Evolutionary conservation across 1,140 invertebrate genomes (phyloP).

Genomic region (Drosophila fuyamai): DNA sequence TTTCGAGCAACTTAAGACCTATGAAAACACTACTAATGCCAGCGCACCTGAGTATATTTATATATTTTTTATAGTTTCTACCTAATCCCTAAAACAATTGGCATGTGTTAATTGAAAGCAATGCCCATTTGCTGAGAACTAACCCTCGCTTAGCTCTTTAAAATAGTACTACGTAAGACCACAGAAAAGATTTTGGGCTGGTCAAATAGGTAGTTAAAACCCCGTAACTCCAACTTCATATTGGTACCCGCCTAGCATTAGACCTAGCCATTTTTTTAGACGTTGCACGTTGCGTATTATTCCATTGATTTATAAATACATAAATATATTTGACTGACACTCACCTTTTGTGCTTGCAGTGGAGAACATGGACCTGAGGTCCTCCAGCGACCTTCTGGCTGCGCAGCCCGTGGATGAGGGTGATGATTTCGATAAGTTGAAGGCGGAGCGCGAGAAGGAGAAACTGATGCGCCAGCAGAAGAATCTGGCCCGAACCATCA

Average conservation of each 20-base stretch:
- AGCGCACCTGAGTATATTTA: conserved; percentile 10
- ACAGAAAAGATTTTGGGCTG: conserved; percentile 9
- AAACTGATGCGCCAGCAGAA: conserved; percentile 84
- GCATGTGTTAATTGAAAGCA: conserved; percentile 41
- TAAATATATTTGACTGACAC: not conserved
- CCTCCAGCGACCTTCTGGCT: conserved; percentile 60
- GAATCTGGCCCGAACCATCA: conserved; percentile 85
- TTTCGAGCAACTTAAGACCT: too few relatives aligned
- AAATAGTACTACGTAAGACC: conserved; percentile 5
- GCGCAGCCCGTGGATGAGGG: conserved; percentile 48
- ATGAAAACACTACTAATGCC: not conserved
- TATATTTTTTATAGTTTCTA: not conserved
- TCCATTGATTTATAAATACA: not conserved
- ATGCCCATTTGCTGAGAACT: conserved; percentile 45
- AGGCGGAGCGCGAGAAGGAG: conserved; percentile 85
- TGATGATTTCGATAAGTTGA: conserved; percentile 86
- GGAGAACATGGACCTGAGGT: conserved; percentile 72
- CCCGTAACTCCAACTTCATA: conserved; percentile 32
- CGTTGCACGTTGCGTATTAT: conserved; percentile 35
- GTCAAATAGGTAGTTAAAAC: conserved; percentile 6
- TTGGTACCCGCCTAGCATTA: conserved; percentile 38
- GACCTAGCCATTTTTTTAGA: conserved; percentile 22
- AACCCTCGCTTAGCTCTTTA: conserved; percentile 45
- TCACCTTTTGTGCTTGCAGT: conserved; percentile 49
- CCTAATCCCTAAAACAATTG: conserved; percentile 18